phyloP scores from a whole-genome alignment of 2,888 invertebrate species.

The Cryptocephalus primarius region DNA sequence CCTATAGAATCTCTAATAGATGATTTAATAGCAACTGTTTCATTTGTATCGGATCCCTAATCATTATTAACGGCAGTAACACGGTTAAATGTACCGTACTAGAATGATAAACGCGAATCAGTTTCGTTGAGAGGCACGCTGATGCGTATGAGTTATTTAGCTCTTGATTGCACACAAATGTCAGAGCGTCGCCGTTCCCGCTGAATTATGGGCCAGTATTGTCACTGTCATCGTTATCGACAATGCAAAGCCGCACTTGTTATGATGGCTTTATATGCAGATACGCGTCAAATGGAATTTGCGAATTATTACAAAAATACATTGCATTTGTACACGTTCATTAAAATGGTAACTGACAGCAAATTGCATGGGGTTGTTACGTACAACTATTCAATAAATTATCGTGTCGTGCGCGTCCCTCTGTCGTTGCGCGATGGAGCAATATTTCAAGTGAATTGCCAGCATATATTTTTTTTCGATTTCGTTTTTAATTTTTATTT shows the following conservation, averaged over 20 bases:
- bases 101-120: conserved; percentile 9
- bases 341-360: conserved; percentile 19
- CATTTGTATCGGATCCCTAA: too few species aligned
- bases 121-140: conserved; percentile 25
- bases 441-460: too few species aligned
- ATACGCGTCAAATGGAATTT: conserved; percentile 26
- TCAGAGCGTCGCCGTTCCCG: conserved; percentile 25
- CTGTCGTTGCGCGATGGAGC: too few species aligned
- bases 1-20: too few species aligned
- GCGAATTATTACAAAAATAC: conserved; percentile 24
- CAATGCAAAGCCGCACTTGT: conserved; percentile 23
- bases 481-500: too few species aligned
- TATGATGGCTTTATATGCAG: conserved; percentile 32
- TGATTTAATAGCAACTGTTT: too few species aligned
- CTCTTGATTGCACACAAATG: conserved; percentile 35
- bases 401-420: background rate
- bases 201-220: conserved; percentile 30
- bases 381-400: conserved; percentile 10
- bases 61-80: too few species aligned
- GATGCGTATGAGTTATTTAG: conserved; percentile 36
- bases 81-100: too few species aligned
- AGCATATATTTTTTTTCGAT: too few species aligned
- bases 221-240: conserved; percentile 23
- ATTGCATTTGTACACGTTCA: conserved; percentile 19
- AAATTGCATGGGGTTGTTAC: conserved; percentile 16